Conservation (phyloP, 1,140 invertebrate species). For the Drosophila oshimai region DNA sequence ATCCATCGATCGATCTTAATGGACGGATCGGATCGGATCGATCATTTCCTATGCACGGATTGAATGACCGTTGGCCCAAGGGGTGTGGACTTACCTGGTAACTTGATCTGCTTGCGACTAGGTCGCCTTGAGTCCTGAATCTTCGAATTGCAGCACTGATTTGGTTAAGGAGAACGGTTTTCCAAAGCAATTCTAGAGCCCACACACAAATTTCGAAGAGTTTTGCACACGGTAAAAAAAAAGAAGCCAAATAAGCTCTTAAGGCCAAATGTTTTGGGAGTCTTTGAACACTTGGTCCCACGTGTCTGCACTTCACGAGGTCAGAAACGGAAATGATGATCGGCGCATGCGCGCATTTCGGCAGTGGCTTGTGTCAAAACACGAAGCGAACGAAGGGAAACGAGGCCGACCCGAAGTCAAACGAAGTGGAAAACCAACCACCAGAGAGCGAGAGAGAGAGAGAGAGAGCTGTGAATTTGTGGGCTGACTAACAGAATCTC, state of each 20-base stretch:
- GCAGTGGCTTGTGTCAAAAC: constrained; percentile 11
- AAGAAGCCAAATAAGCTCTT: neutral
- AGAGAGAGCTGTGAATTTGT: neutral
- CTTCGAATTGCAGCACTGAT: neutral
- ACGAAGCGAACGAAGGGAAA: neutral
- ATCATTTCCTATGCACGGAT: constrained; percentile 8
- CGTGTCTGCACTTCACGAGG: constrained; percentile 57
- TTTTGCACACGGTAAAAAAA: constrained; percentile 31
- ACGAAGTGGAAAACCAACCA: constrained; percentile 11
- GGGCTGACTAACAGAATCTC: constrained; percentile 11
- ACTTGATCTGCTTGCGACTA: constrained; percentile 52
- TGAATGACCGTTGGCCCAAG: constrained; percentile 16
- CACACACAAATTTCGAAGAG: neutral
- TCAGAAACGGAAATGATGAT: constrained; percentile 68
- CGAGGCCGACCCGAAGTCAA: neutral
- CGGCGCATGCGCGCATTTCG: constrained; percentile 19
- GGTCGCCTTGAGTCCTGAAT: constrained; percentile 30
- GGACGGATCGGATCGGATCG: constrained; percentile 19
- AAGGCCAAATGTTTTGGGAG: neutral
- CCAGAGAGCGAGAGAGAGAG: neutral
- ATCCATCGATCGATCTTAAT: constrained; percentile 12
- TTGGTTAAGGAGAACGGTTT: too few relatives aligned
- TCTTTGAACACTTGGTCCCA: neutral
- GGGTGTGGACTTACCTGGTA: constrained; percentile 15
- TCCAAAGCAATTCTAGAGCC: neutral